A percentile compares a stretch with the other conserved stretches of the same genome.
Conservation (phyloP, 2,888 invertebrate species). For the Myopa testacea region DNA sequence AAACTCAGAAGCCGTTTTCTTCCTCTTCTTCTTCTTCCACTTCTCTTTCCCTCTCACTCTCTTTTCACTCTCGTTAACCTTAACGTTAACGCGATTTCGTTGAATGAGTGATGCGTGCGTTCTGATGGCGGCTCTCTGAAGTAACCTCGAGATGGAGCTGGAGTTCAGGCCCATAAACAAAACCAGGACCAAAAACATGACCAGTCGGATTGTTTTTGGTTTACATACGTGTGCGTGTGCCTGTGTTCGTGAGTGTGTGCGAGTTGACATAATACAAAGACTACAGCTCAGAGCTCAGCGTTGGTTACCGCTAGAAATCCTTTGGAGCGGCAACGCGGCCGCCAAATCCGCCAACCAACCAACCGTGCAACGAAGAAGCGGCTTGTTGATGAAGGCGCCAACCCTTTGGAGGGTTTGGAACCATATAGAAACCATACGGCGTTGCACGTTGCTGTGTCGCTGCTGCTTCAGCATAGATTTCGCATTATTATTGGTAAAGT, state of each 20-base stretch:
- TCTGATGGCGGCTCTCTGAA: slow-evolving; percentile 3
- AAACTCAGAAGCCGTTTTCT: too few species aligned
- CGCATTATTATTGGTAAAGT: neutral
- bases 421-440: neutral
- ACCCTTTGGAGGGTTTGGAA: slow-evolving; percentile 16
- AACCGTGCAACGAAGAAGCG: neutral
- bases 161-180: neutral
- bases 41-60: neutral
- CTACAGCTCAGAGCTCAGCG: neutral
- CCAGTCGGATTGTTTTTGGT: neutral
- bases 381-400: neutral
- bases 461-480: neutral
- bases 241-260: slow-evolving; percentile 5
- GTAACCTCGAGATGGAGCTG: too few species aligned
- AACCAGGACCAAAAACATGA: neutral
- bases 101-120: slow-evolving; percentile 31
- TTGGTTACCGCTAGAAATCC: slow-evolving; percentile 18
- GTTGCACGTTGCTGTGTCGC: neutral
- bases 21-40: neutral
- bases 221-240: neutral
- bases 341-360: slow-evolving; percentile 15
- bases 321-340: neutral
- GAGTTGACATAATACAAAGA: slow-evolving; percentile 33
- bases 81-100: neutral
- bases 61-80: neutral